phyloP scores from a whole-genome alignment of 2,797 vertebrate species.

The Eulemur mongoz region DNA sequence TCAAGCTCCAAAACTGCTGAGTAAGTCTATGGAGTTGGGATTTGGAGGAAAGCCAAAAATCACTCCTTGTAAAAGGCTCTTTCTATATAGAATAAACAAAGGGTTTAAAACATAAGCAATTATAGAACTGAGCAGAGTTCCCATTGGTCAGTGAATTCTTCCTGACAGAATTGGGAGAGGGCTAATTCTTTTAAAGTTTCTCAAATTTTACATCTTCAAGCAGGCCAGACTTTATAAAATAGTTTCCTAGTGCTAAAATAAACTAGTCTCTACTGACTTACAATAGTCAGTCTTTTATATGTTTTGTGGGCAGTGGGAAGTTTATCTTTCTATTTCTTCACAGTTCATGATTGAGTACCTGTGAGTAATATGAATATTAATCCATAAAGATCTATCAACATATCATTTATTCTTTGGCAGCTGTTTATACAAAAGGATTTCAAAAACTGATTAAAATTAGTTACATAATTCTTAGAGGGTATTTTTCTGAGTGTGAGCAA shows the following conservation, averaged over 20 bases:
- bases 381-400: conserved; percentile 23
- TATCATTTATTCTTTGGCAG: conserved; percentile 45
- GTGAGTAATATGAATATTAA: conserved; percentile 53
- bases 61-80: neutral
- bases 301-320: neutral
- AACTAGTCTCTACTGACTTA: conserved; percentile 1
- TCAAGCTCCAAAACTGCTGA: neutral
- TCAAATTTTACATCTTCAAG: conserved; percentile 35
- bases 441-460: conserved; percentile 37
- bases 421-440: conserved; percentile 45
- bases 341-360: conserved; percentile 14
- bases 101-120: conserved; percentile 7
- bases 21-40: neutral
- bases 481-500: conserved; percentile 49
- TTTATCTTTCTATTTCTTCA: conserved; percentile 45
- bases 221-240: neutral
- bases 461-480: conserved; percentile 23
- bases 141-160: neutral
- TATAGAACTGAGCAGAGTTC: neutral
- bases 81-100: conserved; percentile 15
- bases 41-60: neutral
- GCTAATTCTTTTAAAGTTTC: conserved; percentile 36
- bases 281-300: conserved; percentile 35
- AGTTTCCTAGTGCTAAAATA: conserved; percentile 51
- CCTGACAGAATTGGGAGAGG: neutral